phyloP scores from a whole-genome alignment of 2,113 vertebrate species.

The Thomomys bottae region DNA sequence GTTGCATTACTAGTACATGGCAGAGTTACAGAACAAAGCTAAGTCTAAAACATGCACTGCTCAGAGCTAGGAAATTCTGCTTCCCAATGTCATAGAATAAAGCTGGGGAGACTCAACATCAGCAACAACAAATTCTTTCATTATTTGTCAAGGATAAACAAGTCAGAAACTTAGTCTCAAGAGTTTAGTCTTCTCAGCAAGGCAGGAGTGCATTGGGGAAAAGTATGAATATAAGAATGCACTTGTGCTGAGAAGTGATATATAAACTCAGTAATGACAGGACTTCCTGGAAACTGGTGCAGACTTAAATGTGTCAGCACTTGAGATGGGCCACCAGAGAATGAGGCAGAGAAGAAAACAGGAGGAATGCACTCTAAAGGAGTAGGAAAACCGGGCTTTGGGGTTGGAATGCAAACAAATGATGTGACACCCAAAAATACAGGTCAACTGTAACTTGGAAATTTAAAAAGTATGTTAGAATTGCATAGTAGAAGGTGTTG shows the following conservation, averaged over 20 bases:
- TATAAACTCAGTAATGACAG: not conserved
- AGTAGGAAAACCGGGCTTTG: not conserved
- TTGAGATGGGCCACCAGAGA: not conserved
- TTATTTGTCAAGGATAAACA: not conserved
- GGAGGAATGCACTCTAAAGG: not conserved
- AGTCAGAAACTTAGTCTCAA: not conserved
- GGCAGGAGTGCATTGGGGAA: not conserved
- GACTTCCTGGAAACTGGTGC: not conserved
- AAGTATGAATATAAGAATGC: not conserved
- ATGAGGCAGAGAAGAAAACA: not conserved
- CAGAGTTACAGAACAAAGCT: not conserved
- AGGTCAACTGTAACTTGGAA: not conserved
- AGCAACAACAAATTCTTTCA: not conserved
- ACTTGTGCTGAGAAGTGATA: not conserved
- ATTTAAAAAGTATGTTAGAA: not conserved
- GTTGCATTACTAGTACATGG: not conserved
- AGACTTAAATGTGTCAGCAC: not conserved
- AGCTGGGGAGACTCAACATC: not conserved
- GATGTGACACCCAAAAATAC: not conserved
- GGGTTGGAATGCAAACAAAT: not conserved
- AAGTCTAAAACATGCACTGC: not conserved
- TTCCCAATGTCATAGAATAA: slow-evolving; percentile 1
- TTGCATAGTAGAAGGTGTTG: not conserved
- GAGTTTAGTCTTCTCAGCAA: not conserved
- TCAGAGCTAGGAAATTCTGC: not conserved